Percentiles rank a stretch among this genome's conserved stretches.
Evolutionary conservation across 2,113 vertebrate species (phyloP).

Genomic region (Sturnira hondurensis): DNA sequence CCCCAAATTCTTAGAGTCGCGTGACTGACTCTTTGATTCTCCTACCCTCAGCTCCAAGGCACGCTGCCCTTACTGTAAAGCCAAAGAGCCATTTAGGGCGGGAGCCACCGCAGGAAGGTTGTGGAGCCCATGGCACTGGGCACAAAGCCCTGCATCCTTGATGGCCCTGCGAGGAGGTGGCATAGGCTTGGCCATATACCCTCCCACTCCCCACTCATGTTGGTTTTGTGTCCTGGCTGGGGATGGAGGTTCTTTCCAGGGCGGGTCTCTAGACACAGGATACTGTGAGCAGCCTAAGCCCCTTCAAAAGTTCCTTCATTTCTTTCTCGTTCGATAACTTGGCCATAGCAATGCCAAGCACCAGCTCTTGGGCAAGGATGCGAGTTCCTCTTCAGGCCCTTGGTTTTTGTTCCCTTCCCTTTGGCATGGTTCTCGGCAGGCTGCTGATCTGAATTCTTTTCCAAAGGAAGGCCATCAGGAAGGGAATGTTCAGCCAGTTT

Average conservation of each 20-base stretch:
- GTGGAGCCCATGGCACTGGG: fast-evolving
- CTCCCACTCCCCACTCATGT: fast-evolving
- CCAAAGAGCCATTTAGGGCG: background rate
- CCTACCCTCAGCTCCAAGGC: background rate
- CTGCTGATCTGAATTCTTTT: constrained; percentile 38
- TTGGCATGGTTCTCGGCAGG: background rate
- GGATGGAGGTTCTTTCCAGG: background rate
- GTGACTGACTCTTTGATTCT: background rate
- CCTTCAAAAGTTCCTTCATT: background rate
- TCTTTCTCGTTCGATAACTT: background rate
- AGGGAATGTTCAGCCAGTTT: background rate
- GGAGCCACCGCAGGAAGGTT: background rate
- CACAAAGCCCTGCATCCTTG: background rate
- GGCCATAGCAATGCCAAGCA: background rate
- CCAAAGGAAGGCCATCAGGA: constrained; percentile 31
- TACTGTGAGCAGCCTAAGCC: background rate
- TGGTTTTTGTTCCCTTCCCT: background rate
- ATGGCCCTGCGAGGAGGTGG: background rate
- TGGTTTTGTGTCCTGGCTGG: background rate
- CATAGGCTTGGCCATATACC: background rate
- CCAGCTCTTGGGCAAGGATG: background rate
- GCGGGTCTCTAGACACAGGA: background rate
- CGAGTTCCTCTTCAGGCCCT: background rate
- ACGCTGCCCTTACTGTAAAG: background rate
- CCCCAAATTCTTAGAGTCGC: background rate